Evolutionary conservation across 2,797 vertebrate species (phyloP), one percentile per base, ranked within the genome.

Genomic region (Pangasius krempfi): DNA sequence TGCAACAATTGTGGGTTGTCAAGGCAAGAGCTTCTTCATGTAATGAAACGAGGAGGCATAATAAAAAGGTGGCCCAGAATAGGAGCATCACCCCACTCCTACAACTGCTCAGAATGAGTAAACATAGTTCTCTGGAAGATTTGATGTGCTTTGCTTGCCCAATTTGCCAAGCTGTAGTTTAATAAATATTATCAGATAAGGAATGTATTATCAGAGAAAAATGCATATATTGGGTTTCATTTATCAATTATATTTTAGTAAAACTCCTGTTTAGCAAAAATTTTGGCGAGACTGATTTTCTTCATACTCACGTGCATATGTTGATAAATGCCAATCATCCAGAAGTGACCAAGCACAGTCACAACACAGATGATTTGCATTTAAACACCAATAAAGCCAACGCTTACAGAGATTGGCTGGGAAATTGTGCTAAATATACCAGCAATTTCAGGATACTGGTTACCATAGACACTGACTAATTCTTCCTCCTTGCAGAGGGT

Each of bases 1-100:
- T 91, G 92, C 90, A 89, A 91, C 22, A 90, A 91, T 90, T 91
- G 93, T 90, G 88, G 91, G 92, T 92, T 88, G 68, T 91, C 40
- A n/a, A 81, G 85, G 76, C 89, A 92, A 90, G 90, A 82, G 16
- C 70, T 87, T 82, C 84, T 88, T 37, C 84, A 82, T 86, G 85
- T 90, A 88, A 90, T 76, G 64, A 73, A 86, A 88, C 56, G 30
- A 50, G 50, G 66, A 54, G 78, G 86, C 73, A 68, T 90, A 88
- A 91, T 90, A 66, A 90, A 90, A 80, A 88, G 73, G 33, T 89
- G 27, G 72, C 72, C 79, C 82, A 79, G 62, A 88, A 89, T 83
- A 86, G 78, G 62, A 83, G 30, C 58, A 73, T 82, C 52, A 85
- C 64, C 79, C 86, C n/a, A 85, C 62, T 86, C 81, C 56, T 80